Evolutionary conservation across 1,140 invertebrate species (phyloP).

Genomic region (Anastatus disparis): DNA sequence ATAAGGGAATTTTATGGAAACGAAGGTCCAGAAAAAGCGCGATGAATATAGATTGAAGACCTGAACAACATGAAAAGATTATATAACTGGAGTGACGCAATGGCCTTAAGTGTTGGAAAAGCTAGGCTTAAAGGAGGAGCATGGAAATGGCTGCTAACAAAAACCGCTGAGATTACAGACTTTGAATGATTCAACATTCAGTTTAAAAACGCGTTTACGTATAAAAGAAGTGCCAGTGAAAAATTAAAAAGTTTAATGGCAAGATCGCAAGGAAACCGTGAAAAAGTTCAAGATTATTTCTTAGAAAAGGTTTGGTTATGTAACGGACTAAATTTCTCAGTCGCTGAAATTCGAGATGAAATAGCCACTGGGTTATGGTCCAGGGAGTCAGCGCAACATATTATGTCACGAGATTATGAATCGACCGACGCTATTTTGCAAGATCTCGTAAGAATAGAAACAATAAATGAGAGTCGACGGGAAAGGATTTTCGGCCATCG

Average conservation of each 20-base stretch:
- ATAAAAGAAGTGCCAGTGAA: too few relatives aligned
- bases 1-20: too few relatives aligned
- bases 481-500: too few relatives aligned
- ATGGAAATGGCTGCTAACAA: constrained; percentile 35
- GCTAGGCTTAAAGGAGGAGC: constrained; percentile 29
- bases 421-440: too few relatives aligned
- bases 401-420: too few relatives aligned
- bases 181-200: too few relatives aligned
- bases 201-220: not conserved
- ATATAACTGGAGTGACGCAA: not conserved
- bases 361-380: constrained; percentile 26
- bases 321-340: not conserved
- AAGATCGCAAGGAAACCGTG: constrained; percentile 5
- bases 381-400: constrained; percentile 9
- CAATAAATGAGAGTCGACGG: not conserved
- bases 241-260: constrained; percentile 18
- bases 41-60: constrained; percentile 11
- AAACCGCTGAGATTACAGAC: too few relatives aligned
- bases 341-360: too few relatives aligned
- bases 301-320: constrained; percentile 39
- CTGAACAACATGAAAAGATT: constrained; percentile 3
- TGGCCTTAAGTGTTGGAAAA: constrained; percentile 14
- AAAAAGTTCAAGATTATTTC: too few relatives aligned
- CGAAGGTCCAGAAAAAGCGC: too few relatives aligned
- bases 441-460: too few relatives aligned